A percentile compares a stretch with the other conserved stretches of the same genome.
Evolutionary conservation across 2,113 vertebrate genomes (phyloP).

Genomic region (Ictidomys tridecemlineatus): DNA sequence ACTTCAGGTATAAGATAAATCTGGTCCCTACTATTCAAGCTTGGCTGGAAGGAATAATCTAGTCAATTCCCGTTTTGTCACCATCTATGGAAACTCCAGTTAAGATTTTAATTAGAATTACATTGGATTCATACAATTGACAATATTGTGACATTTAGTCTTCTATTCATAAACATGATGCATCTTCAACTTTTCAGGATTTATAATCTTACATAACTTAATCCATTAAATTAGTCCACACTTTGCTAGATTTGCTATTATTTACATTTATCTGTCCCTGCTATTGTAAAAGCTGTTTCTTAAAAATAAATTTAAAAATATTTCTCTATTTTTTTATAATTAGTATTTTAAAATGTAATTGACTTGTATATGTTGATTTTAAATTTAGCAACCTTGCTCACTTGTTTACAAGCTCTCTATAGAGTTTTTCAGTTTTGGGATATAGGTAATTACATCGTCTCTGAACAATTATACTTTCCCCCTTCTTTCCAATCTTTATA

Average conservation of each 20-base stretch:
- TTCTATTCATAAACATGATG: not conserved
- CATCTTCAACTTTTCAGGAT: not conserved
- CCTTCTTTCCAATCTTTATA: not conserved
- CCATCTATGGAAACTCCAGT: not conserved
- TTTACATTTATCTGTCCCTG: not conserved
- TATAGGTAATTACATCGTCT: not conserved
- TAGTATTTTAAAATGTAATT: not conserved
- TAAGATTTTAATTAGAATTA: not conserved
- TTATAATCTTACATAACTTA: not conserved
- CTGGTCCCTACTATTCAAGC: not conserved
- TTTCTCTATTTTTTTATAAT: not conserved
- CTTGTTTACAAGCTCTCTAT: not conserved
- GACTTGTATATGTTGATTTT: not conserved
- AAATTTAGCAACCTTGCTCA: not conserved
- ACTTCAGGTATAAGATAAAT: not conserved
- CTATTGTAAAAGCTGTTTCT: not conserved
- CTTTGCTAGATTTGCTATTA: not conserved
- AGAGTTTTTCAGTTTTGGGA: not conserved
- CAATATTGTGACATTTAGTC: not conserved
- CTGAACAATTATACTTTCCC: not conserved
- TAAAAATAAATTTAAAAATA: constrained; percentile 4
- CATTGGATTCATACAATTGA: not conserved
- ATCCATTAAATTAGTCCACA: not conserved
- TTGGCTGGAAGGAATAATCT: not conserved
- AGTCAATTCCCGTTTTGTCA: not conserved